Evolutionary conservation across 2,113 vertebrate genomes (phyloP).

Genomic region (Microcebus ravelobensis): DNA sequence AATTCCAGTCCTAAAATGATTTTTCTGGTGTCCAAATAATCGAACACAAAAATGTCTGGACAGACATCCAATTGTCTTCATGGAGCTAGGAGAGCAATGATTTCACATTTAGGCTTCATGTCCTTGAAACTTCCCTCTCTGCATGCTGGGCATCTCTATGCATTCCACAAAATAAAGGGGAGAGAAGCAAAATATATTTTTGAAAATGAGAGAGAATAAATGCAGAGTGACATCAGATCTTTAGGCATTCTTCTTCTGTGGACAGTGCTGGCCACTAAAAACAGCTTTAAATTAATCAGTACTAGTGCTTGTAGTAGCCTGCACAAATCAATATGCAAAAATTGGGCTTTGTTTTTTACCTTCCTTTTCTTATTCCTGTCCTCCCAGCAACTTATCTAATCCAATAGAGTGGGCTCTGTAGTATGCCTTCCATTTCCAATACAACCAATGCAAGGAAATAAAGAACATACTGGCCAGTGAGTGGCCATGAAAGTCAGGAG

Average conservation of each 20-base stretch:
- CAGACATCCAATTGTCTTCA: background rate
- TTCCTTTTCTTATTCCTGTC: background rate
- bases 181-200: conserved; percentile 41
- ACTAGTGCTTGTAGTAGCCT: background rate
- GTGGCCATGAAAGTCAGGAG: background rate
- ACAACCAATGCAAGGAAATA: background rate
- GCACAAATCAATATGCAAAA: background rate
- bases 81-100: background rate
- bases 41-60: conserved; percentile 44
- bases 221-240: background rate
- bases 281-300: conserved; percentile 9
- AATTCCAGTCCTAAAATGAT: conserved; percentile 36
- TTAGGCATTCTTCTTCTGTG: conserved; percentile 34
- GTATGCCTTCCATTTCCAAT: conserved; percentile 18
- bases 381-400: background rate
- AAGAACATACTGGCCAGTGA: background rate
- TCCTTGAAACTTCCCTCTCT: background rate
- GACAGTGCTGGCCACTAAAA: background rate
- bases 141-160: background rate
- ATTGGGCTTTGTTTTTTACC: background rate
- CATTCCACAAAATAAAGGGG: conserved; percentile 1
- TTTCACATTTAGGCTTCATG: conserved; percentile 35
- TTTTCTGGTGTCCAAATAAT: conserved; percentile 46
- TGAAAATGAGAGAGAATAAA: background rate
- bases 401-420: background rate